Conservation (phyloP, 2,113 vertebrate genomes). For the Microcebus murinus region DNA sequence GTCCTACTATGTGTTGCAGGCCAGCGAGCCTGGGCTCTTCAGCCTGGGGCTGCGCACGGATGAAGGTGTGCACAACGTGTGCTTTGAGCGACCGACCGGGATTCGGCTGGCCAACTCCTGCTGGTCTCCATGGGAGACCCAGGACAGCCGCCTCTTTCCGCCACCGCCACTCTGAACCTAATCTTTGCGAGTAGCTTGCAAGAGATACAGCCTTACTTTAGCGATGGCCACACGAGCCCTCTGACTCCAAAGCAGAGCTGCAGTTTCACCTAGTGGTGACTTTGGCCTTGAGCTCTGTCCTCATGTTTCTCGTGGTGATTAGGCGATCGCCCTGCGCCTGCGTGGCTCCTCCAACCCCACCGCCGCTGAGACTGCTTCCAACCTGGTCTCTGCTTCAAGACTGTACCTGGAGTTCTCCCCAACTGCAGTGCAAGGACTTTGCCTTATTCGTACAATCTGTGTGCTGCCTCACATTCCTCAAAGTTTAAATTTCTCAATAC, state of each 20-base stretch:
- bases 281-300: constrained; percentile 68
- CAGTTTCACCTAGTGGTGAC: constrained; percentile 68
- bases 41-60: neutral
- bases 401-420: constrained; percentile 12
- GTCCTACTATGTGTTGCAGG: constrained; percentile 58
- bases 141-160: constrained; percentile 33
- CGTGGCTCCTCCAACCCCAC: neutral
- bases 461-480: constrained; percentile 34
- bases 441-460: constrained; percentile 63
- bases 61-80: neutral
- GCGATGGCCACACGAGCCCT: rapidly evolving
- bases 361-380: neutral
- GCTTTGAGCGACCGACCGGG: neutral
- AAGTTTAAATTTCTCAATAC: constrained; percentile 67
- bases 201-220: constrained; percentile 49
- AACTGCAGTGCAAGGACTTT: constrained; percentile 65
- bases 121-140: constrained; percentile 34
- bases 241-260: constrained; percentile 1
- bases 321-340: neutral
- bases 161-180: constrained; percentile 73
- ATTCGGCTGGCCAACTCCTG: constrained; percentile 13
- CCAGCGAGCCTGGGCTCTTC: constrained; percentile 29
- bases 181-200: constrained; percentile 78
- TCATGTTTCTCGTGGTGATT: constrained; percentile 69
- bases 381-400: constrained; percentile 36